Conservation (phyloP, 2,113 vertebrate species). For the Aspidoscelis tigris region DNA sequence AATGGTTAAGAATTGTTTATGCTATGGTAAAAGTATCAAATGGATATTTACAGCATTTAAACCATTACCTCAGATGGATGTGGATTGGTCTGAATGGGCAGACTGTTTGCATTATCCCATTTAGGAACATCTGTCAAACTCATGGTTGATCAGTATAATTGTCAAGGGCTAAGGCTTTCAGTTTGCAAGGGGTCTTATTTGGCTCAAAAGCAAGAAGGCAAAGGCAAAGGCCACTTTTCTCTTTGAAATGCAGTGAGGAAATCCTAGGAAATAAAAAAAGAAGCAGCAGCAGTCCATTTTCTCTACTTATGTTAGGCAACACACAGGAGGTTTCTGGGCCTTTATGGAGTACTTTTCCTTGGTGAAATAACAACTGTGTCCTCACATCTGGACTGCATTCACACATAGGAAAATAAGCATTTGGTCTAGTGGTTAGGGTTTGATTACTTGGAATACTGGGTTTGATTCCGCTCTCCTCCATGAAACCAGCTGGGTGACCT, state of each 20-base stretch:
- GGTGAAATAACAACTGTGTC: not conserved
- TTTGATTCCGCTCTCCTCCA: no score
- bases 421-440: no score
- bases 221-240: not conserved
- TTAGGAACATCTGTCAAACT: conserved; percentile 44
- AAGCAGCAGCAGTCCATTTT: not conserved
- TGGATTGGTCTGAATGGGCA: conserved; percentile 41
- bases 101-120: conserved; percentile 46
- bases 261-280: conserved; percentile 17
- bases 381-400: not conserved
- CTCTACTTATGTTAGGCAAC: not conserved
- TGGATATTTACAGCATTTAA: conserved; percentile 66
- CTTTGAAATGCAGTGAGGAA: conserved; percentile 27
- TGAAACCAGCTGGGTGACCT: no score
- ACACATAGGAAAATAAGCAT: no score
- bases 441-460: no score
- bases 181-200: not conserved
- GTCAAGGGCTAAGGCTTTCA: conserved; percentile 32
- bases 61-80: conserved; percentile 45
- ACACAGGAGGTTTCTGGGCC: not conserved
- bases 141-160: conserved; percentile 24
- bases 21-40: conserved; percentile 51
- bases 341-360: not conserved
- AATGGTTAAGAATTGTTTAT: conserved; percentile 61
- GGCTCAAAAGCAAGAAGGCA: not conserved